Conservation (phyloP, 1,140 invertebrate genomes). For the Nephotettix cincticeps region DNA sequence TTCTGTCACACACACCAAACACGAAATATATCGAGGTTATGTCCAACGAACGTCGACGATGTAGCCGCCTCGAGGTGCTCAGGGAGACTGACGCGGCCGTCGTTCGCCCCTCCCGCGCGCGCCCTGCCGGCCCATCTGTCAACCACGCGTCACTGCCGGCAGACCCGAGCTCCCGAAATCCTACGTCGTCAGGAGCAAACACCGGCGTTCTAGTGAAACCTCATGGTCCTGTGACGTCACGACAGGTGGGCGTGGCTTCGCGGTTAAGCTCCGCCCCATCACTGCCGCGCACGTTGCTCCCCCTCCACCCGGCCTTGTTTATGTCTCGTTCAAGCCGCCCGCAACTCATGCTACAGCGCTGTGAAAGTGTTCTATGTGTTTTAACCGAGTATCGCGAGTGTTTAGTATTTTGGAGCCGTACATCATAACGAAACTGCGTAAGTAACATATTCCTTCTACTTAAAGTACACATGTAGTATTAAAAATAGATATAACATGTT, state of each 20-base stretch:
- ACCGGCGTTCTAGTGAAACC: conserved; percentile 23
- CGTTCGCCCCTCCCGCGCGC: conserved; percentile 1
- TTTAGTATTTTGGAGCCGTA: too few species aligned
- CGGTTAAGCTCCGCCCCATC: conserved; percentile 13
- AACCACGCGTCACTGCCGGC: background rate
- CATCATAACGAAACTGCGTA: background rate
- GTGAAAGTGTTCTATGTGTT: conserved; percentile 19
- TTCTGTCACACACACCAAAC: too few species aligned
- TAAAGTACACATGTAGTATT: background rate
- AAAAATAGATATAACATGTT: too few species aligned
- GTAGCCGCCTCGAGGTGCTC: background rate
- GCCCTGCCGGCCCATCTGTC: conserved; percentile 22
- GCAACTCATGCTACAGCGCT: conserved; percentile 20
- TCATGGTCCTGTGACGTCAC: conserved; percentile 35
- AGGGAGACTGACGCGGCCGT: conserved; percentile 14
- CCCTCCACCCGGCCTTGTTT: conserved; percentile 17
- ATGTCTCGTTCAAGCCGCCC: conserved; percentile 24
- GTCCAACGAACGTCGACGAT: background rate
- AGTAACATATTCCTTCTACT: background rate
- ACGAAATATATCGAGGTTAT: background rate
- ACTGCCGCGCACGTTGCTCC: conserved; percentile 6
- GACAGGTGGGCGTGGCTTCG: conserved; percentile 33
- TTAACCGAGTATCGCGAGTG: background rate
- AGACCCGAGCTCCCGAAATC: conserved; percentile 14
- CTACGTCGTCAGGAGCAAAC: conserved; percentile 9